Evolutionary conservation across 2,797 vertebrate species (phyloP), one percentile per base, ranked within the genome.

Genomic region (Cetoscarus ocellatus): DNA sequence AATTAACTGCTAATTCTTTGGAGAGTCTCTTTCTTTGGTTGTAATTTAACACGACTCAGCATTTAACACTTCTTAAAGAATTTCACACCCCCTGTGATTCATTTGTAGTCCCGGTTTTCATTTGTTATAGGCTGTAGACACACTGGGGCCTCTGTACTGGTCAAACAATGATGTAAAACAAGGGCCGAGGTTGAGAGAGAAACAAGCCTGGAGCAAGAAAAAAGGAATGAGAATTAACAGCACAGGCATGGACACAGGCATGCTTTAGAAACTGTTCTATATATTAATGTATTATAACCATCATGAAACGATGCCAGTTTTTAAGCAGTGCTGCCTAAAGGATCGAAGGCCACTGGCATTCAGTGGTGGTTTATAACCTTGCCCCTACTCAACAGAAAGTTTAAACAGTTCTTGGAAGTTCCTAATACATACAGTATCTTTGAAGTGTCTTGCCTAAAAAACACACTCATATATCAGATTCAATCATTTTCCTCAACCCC

Each of bases 1-100:
- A 98, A 99, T 99, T 98, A 99, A 97, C 96, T 95, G 95, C 95
- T 96, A 96, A 98, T 98, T 98, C 97, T 98, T 97, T 92, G 93
- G 97, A 98, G 97, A 95, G 89, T 88, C 86, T 90, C 95, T 97
- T 97, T 94, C 95, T 98, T 96, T 95, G 95, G 95, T 95, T 95
- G 94, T 96, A 96, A 96, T 97, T 98, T 97, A 95, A 96, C 95
- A 95, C 94, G 94, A 96, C 95, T 97, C 95, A 91, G 95, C 96
- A 95, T 95, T 95, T 96, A 96, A 94, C 94, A 94, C 94, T 94
- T 95, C 93, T 95, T 96, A 95, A 96, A 95, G 95, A 95, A 94
- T 95, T 95, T 95, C 92, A 92, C 94, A 73, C 86, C 85, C 80
- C 82, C 68, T 59, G 85, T 74, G 80, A 89, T 83, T 82, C 88